Conservation (phyloP, 2,797 vertebrate genomes). For the Acanthis flammea region DNA sequence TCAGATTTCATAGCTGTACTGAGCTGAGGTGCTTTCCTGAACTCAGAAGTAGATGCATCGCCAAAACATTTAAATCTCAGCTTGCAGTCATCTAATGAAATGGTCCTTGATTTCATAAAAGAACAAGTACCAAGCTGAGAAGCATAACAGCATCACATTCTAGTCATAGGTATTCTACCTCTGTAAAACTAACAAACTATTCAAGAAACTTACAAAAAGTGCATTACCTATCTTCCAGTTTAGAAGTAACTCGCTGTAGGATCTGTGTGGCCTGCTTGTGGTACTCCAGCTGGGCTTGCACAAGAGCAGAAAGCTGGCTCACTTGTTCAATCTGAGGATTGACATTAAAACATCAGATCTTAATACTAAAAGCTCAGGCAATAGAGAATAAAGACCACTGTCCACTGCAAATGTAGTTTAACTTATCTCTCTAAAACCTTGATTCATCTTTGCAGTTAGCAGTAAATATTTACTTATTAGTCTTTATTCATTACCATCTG, state of each 20-base stretch:
- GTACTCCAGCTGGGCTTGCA: slow-evolving; percentile 96
- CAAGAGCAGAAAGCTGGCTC: slow-evolving; percentile 93
- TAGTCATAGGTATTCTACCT: neutral
- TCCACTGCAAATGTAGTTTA: neutral
- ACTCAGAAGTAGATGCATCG: neutral
- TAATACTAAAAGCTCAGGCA: neutral
- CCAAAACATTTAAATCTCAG: neutral
- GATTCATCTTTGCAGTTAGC: neutral
- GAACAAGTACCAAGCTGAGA: neutral
- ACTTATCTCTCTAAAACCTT: neutral
- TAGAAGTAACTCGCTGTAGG: slow-evolving; percentile 89
- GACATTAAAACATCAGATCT: neutral
- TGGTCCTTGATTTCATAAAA: neutral
- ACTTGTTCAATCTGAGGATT: slow-evolving; percentile 92
- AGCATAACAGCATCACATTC: neutral
- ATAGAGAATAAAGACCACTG: neutral
- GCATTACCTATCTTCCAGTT: slow-evolving; percentile 90
- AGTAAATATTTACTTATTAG: neutral
- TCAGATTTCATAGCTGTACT: neutral
- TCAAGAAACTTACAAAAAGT: neutral
- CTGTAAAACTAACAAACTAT: neutral
- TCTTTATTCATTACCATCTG: neutral
- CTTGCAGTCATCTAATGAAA: neutral
- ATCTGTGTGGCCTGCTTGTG: slow-evolving; percentile 93
- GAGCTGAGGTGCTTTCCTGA: neutral